phyloP scores from a whole-genome alignment of 1,140 invertebrate genomes.

The Wasmannia auropunctata region DNA sequence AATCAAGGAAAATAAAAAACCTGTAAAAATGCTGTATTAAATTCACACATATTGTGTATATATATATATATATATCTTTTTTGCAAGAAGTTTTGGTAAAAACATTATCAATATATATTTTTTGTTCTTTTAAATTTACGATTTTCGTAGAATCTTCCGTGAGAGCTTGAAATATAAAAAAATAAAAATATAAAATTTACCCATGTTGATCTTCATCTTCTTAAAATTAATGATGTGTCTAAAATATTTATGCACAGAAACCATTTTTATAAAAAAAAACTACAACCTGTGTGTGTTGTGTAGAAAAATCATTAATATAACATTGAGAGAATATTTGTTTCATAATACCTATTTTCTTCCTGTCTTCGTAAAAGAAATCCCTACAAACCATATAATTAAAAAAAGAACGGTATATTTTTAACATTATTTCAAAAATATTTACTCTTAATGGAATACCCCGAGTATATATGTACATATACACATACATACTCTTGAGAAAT shows the following conservation, averaged over 20 bases:
- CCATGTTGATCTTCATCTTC: neutral
- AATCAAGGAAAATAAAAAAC: neutral
- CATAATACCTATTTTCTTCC: neutral
- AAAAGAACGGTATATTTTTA: neutral
- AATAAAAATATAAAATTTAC: neutral
- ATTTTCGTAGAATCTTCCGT: neutral
- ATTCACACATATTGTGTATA: neutral
- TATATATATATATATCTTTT: neutral
- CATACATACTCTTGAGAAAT: neutral
- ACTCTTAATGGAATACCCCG: neutral
- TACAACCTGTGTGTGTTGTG: neutral
- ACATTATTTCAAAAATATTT: conserved; percentile 14
- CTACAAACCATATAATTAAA: neutral
- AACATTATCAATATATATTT: conserved; percentile 1
- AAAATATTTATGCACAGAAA: neutral
- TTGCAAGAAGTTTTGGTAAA: neutral
- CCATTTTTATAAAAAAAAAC: neutral
- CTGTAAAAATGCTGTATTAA: neutral
- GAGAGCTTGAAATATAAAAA: neutral
- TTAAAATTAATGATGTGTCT: neutral
- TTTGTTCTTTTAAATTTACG: neutral
- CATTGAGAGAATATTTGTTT: neutral
- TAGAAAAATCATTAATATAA: neutral
- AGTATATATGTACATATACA: neutral
- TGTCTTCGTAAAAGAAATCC: neutral